Conservation (phyloP, 2,113 vertebrate genomes). For the Trichomycterus rosablanca region DNA sequence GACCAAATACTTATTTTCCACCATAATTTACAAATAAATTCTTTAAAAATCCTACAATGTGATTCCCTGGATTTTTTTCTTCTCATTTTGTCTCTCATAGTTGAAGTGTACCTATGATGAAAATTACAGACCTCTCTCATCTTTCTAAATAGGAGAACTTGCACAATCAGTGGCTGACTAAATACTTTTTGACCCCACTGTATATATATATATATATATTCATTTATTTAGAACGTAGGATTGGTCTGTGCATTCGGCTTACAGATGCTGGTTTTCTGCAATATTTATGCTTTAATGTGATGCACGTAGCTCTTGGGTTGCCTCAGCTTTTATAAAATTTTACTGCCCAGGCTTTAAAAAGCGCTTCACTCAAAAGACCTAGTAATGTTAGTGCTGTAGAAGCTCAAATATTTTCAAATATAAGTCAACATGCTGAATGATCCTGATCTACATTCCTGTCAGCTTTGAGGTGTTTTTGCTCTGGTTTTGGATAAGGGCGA, state of each 20-base stretch:
- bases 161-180: too few relatives aligned
- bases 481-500: background rate
- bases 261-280: slow-evolving; percentile 5
- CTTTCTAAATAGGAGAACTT: too few relatives aligned
- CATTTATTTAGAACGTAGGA: background rate
- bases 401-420: too few relatives aligned
- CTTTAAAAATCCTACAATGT: too few relatives aligned
- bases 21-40: too few relatives aligned
- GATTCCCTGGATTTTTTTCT: too few relatives aligned
- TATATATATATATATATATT: slow-evolving; percentile 1
- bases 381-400: background rate
- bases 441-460: slow-evolving; percentile 9
- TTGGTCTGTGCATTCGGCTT: background rate
- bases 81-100: too few relatives aligned
- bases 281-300: background rate
- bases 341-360: background rate
- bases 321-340: background rate
- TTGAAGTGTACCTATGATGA: too few relatives aligned
- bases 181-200: too few relatives aligned
- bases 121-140: too few relatives aligned
- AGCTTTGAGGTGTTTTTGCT: background rate
- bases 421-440: background rate
- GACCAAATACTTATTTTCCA: too few relatives aligned
- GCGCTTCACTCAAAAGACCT: background rate
- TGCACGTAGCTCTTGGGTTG: background rate